These are phyloP conservation scores for Halichoeres trimaculatus DNA, from an alignment of 2,113 vertebrate genomes.

Conservation along the genomic window DNA sequence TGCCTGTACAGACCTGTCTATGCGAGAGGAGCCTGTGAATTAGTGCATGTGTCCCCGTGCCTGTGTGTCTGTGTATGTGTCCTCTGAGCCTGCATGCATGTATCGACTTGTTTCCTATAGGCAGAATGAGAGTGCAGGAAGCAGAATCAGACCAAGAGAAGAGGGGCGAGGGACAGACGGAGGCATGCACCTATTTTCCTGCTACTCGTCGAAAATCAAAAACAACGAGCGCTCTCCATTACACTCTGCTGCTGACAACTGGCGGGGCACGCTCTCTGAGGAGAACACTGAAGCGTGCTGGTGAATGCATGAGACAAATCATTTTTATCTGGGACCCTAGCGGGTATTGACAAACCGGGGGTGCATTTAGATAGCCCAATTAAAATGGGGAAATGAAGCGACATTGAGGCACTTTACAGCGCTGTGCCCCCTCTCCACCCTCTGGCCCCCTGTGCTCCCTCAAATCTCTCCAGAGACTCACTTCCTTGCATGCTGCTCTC, in stretches of 20 bases:
- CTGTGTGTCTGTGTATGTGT: conserved; percentile 4
- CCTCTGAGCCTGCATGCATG: not conserved
- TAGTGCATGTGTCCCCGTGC: conserved; percentile 35
- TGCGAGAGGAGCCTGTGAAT: conserved; percentile 47
- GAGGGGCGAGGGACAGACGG: not conserved
- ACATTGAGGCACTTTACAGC: conserved; percentile 73
- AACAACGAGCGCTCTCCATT: conserved; percentile 68
- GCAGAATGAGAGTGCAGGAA: not conserved
- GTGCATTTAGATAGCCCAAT: conserved; percentile 88
- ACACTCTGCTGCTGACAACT: conserved; percentile 69
- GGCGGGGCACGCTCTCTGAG: conserved; percentile 65
- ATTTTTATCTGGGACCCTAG: conserved; percentile 82
- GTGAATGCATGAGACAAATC: conserved; percentile 82
- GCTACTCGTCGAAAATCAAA: conserved; percentile 63
- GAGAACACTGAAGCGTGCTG: conserved; percentile 74
- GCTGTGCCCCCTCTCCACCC: conserved; percentile 59
- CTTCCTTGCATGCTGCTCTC: conserved; percentile 44
- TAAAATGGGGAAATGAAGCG: conserved; percentile 84
- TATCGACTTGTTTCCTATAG: conserved; percentile 28
- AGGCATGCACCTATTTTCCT: conserved; percentile 31
- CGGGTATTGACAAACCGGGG: conserved; percentile 83
- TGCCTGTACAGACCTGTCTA: conserved; percentile 30
- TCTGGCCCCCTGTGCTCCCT: conserved; percentile 42
- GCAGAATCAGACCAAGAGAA: conserved; percentile 3
- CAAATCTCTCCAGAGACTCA: conserved; percentile 58